Conservation (phyloP, 1,140 invertebrate species). For the Armadillidium nasatum region DNA sequence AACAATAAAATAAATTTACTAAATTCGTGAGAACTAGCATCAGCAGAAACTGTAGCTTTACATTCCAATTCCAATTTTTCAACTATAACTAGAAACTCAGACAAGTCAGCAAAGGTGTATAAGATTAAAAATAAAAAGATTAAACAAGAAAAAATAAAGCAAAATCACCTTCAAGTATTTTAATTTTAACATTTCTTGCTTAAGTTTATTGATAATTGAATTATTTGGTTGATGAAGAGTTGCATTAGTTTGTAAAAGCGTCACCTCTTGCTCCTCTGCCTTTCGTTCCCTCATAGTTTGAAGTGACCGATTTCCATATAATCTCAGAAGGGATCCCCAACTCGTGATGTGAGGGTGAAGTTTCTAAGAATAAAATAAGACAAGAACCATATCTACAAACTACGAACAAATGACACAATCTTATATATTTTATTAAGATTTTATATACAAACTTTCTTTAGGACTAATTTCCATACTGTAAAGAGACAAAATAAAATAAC, state of each 20-base stretch:
- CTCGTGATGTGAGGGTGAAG: constrained; percentile 87
- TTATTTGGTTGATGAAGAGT: constrained; percentile 87
- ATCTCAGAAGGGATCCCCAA: constrained; percentile 87
- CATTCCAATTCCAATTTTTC: too few species aligned
- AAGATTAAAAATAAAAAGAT: too few species aligned
- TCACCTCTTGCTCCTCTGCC: constrained; percentile 89
- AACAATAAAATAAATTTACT: too few species aligned
- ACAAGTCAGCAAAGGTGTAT: too few species aligned
- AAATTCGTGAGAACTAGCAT: too few species aligned
- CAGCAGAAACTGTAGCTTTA: too few species aligned
- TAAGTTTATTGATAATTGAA: constrained; percentile 85
- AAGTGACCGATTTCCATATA: constrained; percentile 88
- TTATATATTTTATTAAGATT: background rate
- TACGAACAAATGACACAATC: background rate
- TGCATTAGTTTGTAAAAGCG: constrained; percentile 80
- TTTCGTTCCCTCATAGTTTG: constrained; percentile 92
- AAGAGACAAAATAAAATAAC: constrained; percentile 5
- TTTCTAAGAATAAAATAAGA: constrained; percentile 52
- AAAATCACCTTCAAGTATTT: constrained; percentile 49
- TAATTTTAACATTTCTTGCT: constrained; percentile 80
- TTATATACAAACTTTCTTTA: background rate
- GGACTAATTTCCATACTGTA: too few species aligned
- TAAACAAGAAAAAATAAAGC: too few species aligned
- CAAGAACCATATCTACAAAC: constrained; percentile 9
- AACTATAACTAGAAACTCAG: too few species aligned